Evolutionary conservation across 2,113 vertebrate genomes (phyloP).

Genomic region (Chaenogobius annularis): DNA sequence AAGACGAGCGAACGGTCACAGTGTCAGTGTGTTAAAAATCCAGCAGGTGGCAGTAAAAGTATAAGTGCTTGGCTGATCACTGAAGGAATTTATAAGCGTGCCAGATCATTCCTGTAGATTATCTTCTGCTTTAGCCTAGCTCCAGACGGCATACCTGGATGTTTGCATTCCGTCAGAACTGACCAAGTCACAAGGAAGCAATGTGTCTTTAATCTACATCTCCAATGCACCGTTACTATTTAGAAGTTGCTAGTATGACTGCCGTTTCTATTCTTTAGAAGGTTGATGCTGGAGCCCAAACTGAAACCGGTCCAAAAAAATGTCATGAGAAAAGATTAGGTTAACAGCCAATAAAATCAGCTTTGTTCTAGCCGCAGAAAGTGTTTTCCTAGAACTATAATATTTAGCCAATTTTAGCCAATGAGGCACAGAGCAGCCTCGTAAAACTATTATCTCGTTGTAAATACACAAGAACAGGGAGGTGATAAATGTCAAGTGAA

Average conservation of each 20-base stretch:
- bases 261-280: constrained; percentile 4
- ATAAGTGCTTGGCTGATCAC: constrained; percentile 43
- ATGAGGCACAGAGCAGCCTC: neutral
- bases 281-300: neutral
- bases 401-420: neutral
- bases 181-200: neutral
- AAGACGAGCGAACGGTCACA: neutral
- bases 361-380: constrained; percentile 18
- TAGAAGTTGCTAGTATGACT: neutral
- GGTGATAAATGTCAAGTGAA: neutral
- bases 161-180: constrained; percentile 15
- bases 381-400: constrained; percentile 1
- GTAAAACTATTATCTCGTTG: neutral
- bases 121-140: constrained; percentile 41
- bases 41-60: constrained; percentile 65
- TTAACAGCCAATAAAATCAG: constrained; percentile 16
- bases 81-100: constrained; percentile 62
- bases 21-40: neutral
- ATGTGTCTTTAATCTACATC: neutral
- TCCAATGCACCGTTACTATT: neutral
- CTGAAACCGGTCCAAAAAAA: constrained; percentile 4
- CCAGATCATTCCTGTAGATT: constrained; percentile 65
- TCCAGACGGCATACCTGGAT: constrained; percentile 26
- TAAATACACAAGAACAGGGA: neutral
- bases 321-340: constrained; percentile 4